phyloP scores from a whole-genome alignment of 2,888 invertebrate genomes.

The Alentia gelatinosa region DNA sequence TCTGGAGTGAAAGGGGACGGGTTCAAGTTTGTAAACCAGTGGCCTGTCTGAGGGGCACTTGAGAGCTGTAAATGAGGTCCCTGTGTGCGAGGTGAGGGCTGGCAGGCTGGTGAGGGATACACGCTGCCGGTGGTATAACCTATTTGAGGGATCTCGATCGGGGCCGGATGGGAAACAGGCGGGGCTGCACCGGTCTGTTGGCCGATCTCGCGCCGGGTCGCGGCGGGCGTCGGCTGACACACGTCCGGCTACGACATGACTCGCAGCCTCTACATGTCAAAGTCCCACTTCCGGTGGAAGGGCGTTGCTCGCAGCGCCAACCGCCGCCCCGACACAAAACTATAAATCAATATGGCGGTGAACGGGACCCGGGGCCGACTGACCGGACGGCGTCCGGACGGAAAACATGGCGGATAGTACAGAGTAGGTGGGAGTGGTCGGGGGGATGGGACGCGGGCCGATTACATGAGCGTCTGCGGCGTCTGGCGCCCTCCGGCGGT shows the following conservation, averaged over 20 bases:
- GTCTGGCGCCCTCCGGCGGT: not conserved
- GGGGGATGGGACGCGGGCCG: not conserved
- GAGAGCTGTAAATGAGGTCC: too few relatives aligned
- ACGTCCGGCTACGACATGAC: not conserved
- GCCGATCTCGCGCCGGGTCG: not conserved
- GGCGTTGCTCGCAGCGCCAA: not conserved
- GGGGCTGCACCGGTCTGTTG: not conserved
- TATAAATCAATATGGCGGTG: conserved; percentile 38
- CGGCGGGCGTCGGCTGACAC: not conserved
- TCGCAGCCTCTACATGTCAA: not conserved
- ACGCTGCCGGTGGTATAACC: too few relatives aligned
- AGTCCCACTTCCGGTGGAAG: conserved; percentile 28
- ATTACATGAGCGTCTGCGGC: conserved; percentile 38
- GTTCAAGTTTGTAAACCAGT: too few relatives aligned
- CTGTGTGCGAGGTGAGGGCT: not conserved
- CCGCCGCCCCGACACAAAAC: not conserved
- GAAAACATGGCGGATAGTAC: conserved; percentile 8
- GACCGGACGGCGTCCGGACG: too few relatives aligned
- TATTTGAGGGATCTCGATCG: too few relatives aligned
- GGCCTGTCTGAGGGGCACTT: too few relatives aligned
- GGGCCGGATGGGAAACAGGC: not conserved
- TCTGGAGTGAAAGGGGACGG: too few relatives aligned
- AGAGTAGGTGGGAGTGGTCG: not conserved
- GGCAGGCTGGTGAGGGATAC: not conserved
- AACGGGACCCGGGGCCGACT: not conserved